Evolutionary conservation across 2,888 invertebrate genomes (phyloP).

Genomic region (Argyresthia albistria): DNA sequence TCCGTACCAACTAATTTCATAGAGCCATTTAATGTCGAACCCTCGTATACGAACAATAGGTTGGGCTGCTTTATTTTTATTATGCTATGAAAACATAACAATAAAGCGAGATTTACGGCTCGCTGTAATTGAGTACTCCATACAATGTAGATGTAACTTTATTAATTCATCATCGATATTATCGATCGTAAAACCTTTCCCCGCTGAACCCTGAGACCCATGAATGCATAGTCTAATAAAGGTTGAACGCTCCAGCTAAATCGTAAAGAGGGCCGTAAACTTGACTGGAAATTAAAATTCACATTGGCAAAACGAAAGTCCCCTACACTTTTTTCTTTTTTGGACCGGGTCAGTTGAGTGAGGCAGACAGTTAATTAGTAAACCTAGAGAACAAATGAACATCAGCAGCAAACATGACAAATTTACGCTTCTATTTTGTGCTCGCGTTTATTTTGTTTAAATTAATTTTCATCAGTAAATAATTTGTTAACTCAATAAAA

Average conservation of each 20-base stretch:
- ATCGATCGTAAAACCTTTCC: neutral
- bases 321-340: conserved; percentile 52
- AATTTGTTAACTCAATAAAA: no score
- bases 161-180: neutral
- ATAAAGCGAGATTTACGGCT: no score
- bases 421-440: neutral
- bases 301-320: conserved; percentile 67
- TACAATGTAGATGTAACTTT: neutral
- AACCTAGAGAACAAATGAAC: conserved; percentile 44
- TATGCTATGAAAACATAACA: no score
- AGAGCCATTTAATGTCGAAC: no score
- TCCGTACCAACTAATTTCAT: no score
- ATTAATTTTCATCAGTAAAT: no score
- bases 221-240: conserved; percentile 63
- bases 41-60: no score
- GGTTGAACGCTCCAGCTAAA: conserved; percentile 60
- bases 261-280: conserved; percentile 67
- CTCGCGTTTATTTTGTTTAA: no score
- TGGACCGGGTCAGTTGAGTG: conserved; percentile 48
- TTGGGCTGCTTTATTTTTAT: no score
- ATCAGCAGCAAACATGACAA: conserved; percentile 14
- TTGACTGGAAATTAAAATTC: conserved; percentile 69
- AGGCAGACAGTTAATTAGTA: conserved; percentile 63
- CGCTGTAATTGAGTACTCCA: no score
- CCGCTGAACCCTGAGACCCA: conserved; percentile 34